Conservation (phyloP, 2,888 invertebrate genomes). For the Panopea generosa region DNA sequence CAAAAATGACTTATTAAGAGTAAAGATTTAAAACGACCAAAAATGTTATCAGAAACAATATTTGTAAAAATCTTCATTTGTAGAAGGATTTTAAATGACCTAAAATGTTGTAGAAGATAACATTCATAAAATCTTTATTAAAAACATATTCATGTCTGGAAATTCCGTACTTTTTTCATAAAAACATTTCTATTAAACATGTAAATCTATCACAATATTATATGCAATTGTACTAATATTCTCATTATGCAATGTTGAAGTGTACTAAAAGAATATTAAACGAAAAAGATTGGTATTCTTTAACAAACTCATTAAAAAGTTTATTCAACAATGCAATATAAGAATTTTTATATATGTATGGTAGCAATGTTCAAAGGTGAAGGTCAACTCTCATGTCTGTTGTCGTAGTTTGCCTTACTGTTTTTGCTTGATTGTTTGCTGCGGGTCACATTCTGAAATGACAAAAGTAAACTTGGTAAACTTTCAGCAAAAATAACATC, state of each 20-base stretch:
- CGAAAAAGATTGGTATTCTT: too few relatives aligned
- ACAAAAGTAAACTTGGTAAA: constrained; percentile 6
- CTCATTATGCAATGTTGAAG: too few relatives aligned
- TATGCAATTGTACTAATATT: too few relatives aligned
- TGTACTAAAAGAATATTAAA: too few relatives aligned
- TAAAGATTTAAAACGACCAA: constrained; percentile 12
- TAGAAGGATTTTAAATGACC: constrained; percentile 9
- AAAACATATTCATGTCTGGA: neutral
- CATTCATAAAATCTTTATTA: neutral
- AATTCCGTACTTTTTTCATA: too few relatives aligned
- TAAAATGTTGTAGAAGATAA: neutral
- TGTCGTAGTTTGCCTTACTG: constrained; percentile 3
- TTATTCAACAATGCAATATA: constrained; percentile 1
- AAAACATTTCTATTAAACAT: too few relatives aligned
- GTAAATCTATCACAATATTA: too few relatives aligned
- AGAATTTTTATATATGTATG: neutral
- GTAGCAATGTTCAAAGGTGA: constrained; percentile 24
- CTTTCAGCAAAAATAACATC: too few relatives aligned
- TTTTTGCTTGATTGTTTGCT: constrained; percentile 3
- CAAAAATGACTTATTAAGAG: neutral
- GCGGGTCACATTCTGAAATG: constrained; percentile 16
- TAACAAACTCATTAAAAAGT: too few relatives aligned
- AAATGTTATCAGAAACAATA: neutral
- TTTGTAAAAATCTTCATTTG: neutral
- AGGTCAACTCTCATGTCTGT: constrained; percentile 42